These are phyloP conservation scores for Hyposoter dolosus DNA, from an alignment of 2,888 invertebrate species.

Conservation along the genomic window DNA sequence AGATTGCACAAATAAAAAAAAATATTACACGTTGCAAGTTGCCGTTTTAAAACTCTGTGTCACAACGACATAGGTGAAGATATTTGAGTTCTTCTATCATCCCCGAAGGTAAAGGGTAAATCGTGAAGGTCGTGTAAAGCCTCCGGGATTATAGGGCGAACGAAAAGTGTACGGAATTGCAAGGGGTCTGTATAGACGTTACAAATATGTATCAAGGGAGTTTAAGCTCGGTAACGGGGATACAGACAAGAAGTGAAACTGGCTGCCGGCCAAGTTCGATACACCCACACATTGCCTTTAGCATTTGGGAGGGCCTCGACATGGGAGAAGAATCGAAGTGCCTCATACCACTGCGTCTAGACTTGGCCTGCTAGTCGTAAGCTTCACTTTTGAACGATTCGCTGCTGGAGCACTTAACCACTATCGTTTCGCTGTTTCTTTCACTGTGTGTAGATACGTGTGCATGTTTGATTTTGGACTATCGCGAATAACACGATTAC, in stretches of 20 bases:
- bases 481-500: conserved; percentile 11
- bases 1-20: neutral
- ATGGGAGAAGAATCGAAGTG: conserved; percentile 22
- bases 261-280: conserved; percentile 63
- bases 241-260: conserved; percentile 48
- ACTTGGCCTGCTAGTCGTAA: conserved; percentile 21
- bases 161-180: conserved; percentile 49
- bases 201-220: conserved; percentile 67
- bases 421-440: conserved; percentile 30
- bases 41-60: conserved; percentile 20
- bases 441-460: neutral
- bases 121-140: conserved; percentile 15
- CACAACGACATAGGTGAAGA: conserved; percentile 12
- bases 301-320: conserved; percentile 45
- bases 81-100: conserved; percentile 33
- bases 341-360: conserved; percentile 43
- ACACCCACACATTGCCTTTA: conserved; percentile 55
- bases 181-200: conserved; percentile 58
- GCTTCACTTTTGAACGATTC: conserved; percentile 19
- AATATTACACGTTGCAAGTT: neutral
- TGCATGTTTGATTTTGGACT: conserved; percentile 15
- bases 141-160: conserved; percentile 16
- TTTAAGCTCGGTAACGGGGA: conserved; percentile 42
- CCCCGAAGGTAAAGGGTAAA: conserved; percentile 40
- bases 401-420: neutral